Percentiles rank a stretch among this genome's conserved stretches.
These are phyloP conservation scores for Avahi laniger DNA, from an alignment of 2,797 vertebrate genomes.

Conservation along the genomic window DNA sequence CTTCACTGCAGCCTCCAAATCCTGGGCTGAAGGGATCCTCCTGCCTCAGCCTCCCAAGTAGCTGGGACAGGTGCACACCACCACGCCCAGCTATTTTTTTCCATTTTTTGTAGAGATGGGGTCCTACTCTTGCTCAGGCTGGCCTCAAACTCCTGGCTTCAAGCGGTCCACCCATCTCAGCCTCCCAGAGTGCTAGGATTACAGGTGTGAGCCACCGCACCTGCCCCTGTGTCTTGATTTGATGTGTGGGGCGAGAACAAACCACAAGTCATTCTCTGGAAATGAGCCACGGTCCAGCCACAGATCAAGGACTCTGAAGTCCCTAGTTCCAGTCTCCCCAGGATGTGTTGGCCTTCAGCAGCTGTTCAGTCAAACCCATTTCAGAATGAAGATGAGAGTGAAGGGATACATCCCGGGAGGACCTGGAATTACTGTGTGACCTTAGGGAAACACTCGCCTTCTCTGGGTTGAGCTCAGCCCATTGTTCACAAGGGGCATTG, in stretches of 20 bases:
- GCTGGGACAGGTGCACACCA: not conserved
- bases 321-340: not conserved
- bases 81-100: not conserved
- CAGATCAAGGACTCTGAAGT: not conserved
- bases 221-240: not conserved
- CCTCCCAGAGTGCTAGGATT: not conserved
- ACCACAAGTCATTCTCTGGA: slow-evolving; percentile 30
- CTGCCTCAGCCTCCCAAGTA: not conserved
- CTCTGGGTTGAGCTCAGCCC: slow-evolving; percentile 42
- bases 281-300: not conserved
- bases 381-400: not conserved
- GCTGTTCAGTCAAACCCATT: not conserved
- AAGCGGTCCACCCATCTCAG: not conserved
- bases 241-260: slow-evolving; percentile 1
- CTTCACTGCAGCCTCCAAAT: not conserved
- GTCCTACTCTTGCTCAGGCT: not conserved
- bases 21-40: not conserved
- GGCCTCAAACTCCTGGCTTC: not conserved
- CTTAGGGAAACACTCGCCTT: slow-evolving; percentile 45
- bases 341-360: not conserved
- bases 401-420: not conserved
- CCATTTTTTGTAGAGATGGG: not conserved
- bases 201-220: not conserved
- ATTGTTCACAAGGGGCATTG: not conserved
- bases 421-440: slow-evolving; percentile 38